Percentiles rank a stretch among this genome's conserved stretches.
phyloP scores from a whole-genome alignment of 2,888 invertebrate genomes.

The Thyatira batis region DNA sequence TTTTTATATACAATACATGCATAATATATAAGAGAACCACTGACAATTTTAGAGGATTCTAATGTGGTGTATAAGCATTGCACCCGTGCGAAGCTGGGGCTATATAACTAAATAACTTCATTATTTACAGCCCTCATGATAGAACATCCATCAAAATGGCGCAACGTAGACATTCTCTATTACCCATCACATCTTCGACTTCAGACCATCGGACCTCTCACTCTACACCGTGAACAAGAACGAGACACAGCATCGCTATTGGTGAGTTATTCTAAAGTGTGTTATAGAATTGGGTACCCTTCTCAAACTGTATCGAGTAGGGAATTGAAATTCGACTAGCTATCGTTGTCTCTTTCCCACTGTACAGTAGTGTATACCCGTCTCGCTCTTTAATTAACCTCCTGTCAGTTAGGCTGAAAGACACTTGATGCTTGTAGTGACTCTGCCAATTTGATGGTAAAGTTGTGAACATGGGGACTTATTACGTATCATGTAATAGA shows the following conservation, averaged over 20 bases:
- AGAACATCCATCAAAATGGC: not conserved
- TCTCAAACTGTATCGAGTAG: conserved; percentile 15
- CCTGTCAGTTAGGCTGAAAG: conserved; percentile 60
- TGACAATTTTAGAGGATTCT: too few species aligned
- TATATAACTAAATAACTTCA: too few species aligned
- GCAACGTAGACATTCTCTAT: too few species aligned
- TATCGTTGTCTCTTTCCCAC: conserved; percentile 21
- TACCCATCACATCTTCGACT: not conserved
- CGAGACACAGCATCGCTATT: too few species aligned
- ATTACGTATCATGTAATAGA: conserved; percentile 20
- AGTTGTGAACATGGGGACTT: conserved; percentile 44
- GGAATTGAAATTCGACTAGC: conserved; percentile 31
- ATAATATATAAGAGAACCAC: too few species aligned
- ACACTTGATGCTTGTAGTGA: conserved; percentile 64
- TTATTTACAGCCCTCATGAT: not conserved
- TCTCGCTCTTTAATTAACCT: conserved; percentile 55
- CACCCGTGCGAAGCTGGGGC: too few species aligned
- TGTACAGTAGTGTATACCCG: conserved; percentile 8
- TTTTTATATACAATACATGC: too few species aligned
- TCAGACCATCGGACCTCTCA: too few species aligned
- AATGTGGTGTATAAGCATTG: too few species aligned
- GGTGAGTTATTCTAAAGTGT: too few species aligned
- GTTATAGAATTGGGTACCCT: too few species aligned
- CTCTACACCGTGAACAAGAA: too few species aligned
- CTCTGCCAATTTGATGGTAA: conserved; percentile 67